Percentiles rank a stretch among this genome's conserved stretches.
Evolutionary conservation across 2,113 vertebrate genomes (phyloP).

Genomic region (Oenanthe oenanthe): DNA sequence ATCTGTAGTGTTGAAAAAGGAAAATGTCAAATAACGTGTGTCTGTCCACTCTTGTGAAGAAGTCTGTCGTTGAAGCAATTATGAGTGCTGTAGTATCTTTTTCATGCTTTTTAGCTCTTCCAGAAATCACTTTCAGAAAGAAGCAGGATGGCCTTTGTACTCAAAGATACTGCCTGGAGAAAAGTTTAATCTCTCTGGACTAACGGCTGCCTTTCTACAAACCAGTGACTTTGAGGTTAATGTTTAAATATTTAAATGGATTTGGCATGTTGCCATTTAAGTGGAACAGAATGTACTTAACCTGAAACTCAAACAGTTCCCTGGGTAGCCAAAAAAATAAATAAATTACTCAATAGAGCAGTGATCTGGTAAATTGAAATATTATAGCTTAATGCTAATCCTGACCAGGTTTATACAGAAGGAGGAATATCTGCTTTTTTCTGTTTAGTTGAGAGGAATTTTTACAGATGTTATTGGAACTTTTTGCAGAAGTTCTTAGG

Average conservation of each 20-base stretch:
- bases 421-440: background rate
- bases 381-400: background rate
- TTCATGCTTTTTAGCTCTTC: background rate
- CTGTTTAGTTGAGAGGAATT: background rate
- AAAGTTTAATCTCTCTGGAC: background rate
- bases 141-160: constrained; percentile 30
- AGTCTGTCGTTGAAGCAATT: background rate
- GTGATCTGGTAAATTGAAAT: background rate
- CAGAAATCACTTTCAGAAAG: background rate
- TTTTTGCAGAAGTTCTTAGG: background rate
- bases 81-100: background rate
- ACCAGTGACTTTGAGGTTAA: constrained; percentile 50
- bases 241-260: constrained; percentile 59
- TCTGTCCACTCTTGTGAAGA: background rate
- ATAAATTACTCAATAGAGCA: constrained; percentile 4
- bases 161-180: background rate
- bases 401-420: background rate
- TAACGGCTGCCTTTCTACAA: background rate
- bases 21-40: background rate
- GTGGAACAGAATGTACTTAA: constrained; percentile 44
- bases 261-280: constrained; percentile 42
- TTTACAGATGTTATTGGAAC: background rate
- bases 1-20: background rate
- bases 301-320: constrained; percentile 47
- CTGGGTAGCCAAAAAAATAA: background rate